Evolutionary conservation across 1,140 invertebrate species (phyloP).

Genomic region (Papilio polytes): DNA sequence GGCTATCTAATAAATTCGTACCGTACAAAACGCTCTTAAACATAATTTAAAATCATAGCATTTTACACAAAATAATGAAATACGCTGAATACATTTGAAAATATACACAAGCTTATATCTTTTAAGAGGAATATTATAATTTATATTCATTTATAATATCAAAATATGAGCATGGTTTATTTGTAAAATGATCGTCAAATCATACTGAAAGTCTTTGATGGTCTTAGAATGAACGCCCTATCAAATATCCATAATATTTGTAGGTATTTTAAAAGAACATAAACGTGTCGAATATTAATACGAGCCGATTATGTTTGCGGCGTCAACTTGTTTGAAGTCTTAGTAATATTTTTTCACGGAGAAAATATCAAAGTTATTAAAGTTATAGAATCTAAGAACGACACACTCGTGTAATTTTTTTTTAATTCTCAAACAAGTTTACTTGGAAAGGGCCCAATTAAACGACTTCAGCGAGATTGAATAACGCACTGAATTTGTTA

Average conservation of each 20-base stretch:
- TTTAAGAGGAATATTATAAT: not conserved
- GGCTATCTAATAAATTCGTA: slow-evolving; percentile 70
- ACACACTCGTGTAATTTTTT: slow-evolving; percentile 68
- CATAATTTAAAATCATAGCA: slow-evolving; percentile 18
- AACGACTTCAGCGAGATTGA: slow-evolving; percentile 77
- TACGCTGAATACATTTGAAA: not conserved
- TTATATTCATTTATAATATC: not conserved
- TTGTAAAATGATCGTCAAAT: not conserved
- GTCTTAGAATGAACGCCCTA: not conserved
- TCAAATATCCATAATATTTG: not conserved
- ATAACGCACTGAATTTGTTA: slow-evolving; percentile 74
- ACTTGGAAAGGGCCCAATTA: slow-evolving; percentile 79
- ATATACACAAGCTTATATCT: not conserved
- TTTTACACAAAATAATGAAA: slow-evolving; percentile 16
- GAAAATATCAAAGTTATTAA: slow-evolving; percentile 70
- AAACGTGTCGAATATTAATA: slow-evolving; percentile 2
- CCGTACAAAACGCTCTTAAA: slow-evolving; percentile 33
- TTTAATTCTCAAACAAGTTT: slow-evolving; percentile 81
- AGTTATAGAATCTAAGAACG: slow-evolving; percentile 70
- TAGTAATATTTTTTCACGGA: slow-evolving; percentile 67
- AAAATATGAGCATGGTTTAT: not conserved
- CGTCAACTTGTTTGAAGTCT: slow-evolving; percentile 67
- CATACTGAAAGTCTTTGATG: slow-evolving; percentile 26
- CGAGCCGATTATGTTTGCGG: slow-evolving; percentile 31
- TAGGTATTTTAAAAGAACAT: not conserved